Evolutionary conservation across 1,140 invertebrate species (phyloP), one percentile per base, ranked within the genome.

Genomic region (Hylaeus volcanicus): DNA sequence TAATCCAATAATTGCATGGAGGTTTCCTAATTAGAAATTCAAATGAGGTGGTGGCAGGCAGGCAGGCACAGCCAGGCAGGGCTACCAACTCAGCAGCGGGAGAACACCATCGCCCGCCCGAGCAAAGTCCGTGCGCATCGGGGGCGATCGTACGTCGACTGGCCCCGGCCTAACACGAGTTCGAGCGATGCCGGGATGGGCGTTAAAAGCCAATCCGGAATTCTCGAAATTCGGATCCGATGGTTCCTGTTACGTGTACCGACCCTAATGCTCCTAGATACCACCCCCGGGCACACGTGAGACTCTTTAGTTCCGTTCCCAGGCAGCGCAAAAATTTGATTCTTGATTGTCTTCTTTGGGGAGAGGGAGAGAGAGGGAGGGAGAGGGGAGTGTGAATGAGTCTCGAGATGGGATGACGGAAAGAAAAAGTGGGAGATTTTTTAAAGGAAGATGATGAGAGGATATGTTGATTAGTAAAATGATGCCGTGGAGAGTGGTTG

Each of bases 1-100:
- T 97, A 97, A 97, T 97, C 96, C 96, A 97, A 97, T 97, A 97
- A 97, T 97, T 97, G 96, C 96, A 96, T 96, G 96, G 96, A 96
- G 96, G 96, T 96, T 96, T 96, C 95, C 96, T 96, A 96, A 96
- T 97, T 97, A 97, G 96, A 96, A 97, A 97, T 96, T 96, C 96
- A 97, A 96, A 97, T 97, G 96, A 97, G 96, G 95, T 96, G 95
- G 95, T 95, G 95, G 95, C 92, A 93, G 93, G 90, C 92, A 93
- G 93, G 90, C 93, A 93, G 92, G 91, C 92, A 90, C 90, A 86
- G 88, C 90, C 89, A 88, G 90, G 89, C 91, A 88, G 95, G 94
- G 93, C 93, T 94, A 94, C 93, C 92, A 93, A 92, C 91, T 91
- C 91, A 90, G 87, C 90, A 90, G 89, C 86, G 88, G 83, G 87